Evolutionary conservation across 2,797 vertebrate genomes (phyloP).

Genomic region (Scolopax bukidnonensis): DNA sequence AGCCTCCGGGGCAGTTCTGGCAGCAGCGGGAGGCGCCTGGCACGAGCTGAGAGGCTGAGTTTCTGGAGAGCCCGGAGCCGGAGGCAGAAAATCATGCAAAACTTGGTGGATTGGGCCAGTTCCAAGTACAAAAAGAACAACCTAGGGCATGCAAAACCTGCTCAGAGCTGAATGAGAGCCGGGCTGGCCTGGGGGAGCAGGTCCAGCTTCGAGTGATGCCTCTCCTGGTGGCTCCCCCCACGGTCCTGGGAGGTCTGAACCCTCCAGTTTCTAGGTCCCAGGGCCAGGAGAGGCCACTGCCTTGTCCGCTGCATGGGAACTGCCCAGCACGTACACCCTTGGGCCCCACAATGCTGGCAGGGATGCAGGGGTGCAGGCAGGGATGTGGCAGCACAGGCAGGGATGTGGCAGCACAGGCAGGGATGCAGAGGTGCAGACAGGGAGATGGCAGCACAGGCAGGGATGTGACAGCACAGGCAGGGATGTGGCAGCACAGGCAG

Average conservation of each 20-base stretch:
- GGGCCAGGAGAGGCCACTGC: neutral
- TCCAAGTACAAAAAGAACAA: neutral
- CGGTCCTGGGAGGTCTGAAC: fast-evolving
- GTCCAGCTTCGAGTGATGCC: fast-evolving
- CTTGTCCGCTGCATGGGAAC: fast-evolving
- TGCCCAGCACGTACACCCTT: neutral
- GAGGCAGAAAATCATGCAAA: neutral
- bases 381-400: neutral
- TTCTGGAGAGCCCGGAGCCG: neutral
- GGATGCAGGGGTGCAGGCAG: neutral
- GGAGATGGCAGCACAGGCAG: too few relatives aligned
- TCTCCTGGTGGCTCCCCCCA: fast-evolving
- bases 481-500: too few relatives aligned
- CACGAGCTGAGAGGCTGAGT: neutral
- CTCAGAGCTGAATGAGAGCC: neutral
- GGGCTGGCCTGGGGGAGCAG: neutral
- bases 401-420: neutral
- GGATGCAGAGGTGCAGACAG: too few relatives aligned
- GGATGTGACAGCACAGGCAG: too few relatives aligned
- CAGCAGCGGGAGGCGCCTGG: neutral
- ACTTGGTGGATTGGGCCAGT: neutral
- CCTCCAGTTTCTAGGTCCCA: neutral
- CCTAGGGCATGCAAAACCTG: neutral
- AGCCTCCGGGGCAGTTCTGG: neutral
- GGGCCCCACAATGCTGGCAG: neutral